These are phyloP conservation scores for Piezodorus guildinii DNA, from an alignment of 1,140 invertebrate genomes.

Conservation along the genomic window DNA sequence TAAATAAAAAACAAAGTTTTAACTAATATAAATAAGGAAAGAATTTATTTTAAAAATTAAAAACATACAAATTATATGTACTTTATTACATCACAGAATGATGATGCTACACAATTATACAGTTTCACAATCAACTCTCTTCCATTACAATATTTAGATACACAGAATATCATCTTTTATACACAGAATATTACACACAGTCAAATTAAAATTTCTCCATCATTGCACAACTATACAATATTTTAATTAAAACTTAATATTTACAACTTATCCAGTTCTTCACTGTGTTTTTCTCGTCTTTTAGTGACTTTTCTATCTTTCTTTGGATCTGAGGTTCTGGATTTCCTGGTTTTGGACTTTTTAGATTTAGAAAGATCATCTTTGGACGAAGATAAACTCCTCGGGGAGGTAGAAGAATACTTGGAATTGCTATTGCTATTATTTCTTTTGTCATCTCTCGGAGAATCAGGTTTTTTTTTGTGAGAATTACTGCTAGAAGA, in stretches of 20 bases:
- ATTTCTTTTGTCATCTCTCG: slow-evolving; percentile 1
- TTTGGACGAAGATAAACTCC: neutral
- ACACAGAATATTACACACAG: neutral
- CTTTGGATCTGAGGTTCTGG: slow-evolving; percentile 1
- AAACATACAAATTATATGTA: too few species aligned
- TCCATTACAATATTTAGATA: neutral
- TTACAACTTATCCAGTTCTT: neutral
- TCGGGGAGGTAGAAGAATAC: neutral
- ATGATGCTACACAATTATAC: too few species aligned
- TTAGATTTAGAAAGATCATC: neutral
- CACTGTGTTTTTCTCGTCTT: neutral
- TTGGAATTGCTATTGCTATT: neutral
- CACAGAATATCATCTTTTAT: neutral
- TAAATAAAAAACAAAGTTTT: too few species aligned
- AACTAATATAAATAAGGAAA: too few species aligned
- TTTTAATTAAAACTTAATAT: neutral
- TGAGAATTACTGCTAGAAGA: neutral
- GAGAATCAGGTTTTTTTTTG: neutral
- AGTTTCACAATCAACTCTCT: neutral
- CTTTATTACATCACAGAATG: too few species aligned
- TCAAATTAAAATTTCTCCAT: neutral
- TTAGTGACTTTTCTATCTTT: slow-evolving; percentile 5
- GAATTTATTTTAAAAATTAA: too few species aligned
- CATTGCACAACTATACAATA: neutral
- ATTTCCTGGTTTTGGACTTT: neutral